Evolutionary conservation across 2,888 invertebrate species (phyloP).

Genomic region (Parthenolecanium corni): DNA sequence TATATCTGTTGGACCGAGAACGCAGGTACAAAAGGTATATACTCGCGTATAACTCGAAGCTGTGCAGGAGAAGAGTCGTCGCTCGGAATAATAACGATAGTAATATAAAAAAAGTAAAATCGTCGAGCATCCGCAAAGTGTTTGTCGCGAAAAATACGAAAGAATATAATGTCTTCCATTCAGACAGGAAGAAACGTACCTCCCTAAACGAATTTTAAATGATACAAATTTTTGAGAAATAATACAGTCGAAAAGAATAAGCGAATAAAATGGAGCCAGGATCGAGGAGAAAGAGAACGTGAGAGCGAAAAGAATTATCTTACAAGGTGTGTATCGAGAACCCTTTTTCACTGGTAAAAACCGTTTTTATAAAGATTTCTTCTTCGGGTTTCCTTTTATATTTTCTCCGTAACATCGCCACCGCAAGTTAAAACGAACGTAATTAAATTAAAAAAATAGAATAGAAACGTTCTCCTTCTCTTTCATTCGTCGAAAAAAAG

Average conservation of each 20-base stretch:
- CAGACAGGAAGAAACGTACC: neutral
- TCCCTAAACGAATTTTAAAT: neutral
- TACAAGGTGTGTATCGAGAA: neutral
- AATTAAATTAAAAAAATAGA: conserved; percentile 17
- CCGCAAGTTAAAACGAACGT: conserved; percentile 11
- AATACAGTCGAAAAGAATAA: neutral
- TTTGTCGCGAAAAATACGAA: too few relatives aligned
- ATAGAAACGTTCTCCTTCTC: neutral
- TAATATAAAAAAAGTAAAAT: too few relatives aligned
- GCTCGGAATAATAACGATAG: too few relatives aligned
- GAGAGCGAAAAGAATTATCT: neutral
- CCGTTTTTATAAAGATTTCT: neutral
- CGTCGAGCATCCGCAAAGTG: too few relatives aligned
- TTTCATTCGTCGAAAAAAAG: neutral
- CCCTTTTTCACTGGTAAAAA: neutral
- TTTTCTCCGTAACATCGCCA: neutral
- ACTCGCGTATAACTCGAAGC: too few relatives aligned
- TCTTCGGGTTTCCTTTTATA: conserved; percentile 13
- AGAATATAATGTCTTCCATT: too few relatives aligned
- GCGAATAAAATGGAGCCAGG: neutral
- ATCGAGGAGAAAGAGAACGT: neutral
- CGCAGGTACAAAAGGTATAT: too few relatives aligned
- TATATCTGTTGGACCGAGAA: too few relatives aligned
- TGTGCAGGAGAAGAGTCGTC: too few relatives aligned
- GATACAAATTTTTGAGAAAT: neutral